These are phyloP conservation scores for Alligator mississippiensis DNA, from an alignment of 2,113 vertebrate species.

Conservation along the genomic window DNA sequence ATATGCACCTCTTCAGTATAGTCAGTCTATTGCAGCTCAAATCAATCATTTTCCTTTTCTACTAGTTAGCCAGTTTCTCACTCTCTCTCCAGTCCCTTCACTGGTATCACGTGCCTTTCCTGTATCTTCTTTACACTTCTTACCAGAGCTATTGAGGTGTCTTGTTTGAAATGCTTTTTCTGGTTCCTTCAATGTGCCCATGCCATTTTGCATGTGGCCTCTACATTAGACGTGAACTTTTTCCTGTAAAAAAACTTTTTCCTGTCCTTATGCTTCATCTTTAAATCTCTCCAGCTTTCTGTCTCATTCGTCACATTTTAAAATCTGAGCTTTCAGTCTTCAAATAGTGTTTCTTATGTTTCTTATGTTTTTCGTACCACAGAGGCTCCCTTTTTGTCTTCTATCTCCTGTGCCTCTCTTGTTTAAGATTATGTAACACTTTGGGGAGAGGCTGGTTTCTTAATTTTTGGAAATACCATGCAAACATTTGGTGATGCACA, in stretches of 20 bases:
- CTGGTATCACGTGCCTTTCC: no score
- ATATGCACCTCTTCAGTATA: no score
- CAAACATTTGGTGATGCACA: background rate
- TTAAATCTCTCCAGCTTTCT: background rate
- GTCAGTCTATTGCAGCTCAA: no score
- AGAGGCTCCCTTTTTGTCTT: background rate
- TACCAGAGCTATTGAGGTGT: no score
- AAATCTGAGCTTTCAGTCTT: background rate
- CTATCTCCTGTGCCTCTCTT: background rate
- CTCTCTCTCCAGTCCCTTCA: no score
- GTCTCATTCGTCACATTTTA: background rate
- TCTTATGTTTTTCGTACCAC: background rate
- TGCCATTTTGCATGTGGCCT: no score
- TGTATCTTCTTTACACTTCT: no score
- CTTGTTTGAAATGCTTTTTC: no score
- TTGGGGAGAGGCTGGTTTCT: background rate
- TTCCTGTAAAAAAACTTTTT: background rate
- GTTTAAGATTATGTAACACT: background rate
- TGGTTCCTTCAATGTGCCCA: no score
- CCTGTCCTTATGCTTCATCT: background rate
- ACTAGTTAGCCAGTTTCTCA: no score
- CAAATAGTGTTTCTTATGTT: background rate
- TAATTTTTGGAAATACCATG: background rate
- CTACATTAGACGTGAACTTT: no score
- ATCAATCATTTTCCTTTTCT: no score